Evolutionary conservation across 2,888 invertebrate species (phyloP).

Genomic region (Lordiphosa fenestrarum): DNA sequence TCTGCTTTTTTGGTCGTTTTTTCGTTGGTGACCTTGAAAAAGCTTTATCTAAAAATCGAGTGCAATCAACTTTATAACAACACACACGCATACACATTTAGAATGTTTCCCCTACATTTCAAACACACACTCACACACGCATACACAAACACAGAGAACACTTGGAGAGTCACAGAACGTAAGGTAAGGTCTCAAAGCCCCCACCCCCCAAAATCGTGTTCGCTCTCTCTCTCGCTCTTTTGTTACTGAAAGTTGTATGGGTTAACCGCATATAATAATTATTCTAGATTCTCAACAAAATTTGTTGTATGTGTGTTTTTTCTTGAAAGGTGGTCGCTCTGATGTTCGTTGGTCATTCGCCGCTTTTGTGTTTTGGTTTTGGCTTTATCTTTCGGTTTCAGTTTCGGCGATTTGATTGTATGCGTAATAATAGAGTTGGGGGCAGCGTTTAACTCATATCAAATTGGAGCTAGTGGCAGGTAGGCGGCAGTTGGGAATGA

Average conservation of each 20-base stretch:
- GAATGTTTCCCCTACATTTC: constrained; percentile 66
- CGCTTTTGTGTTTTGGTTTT: constrained; percentile 26
- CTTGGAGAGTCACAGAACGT: constrained; percentile 39
- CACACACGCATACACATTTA: constrained; percentile 13
- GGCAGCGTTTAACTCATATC: constrained; percentile 27
- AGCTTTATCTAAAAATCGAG: constrained; percentile 80
- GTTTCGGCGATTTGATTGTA: constrained; percentile 28
- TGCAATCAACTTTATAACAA: constrained; percentile 79
- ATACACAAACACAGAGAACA: constrained; percentile 18
- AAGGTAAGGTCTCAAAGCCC: constrained; percentile 64
- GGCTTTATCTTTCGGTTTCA: constrained; percentile 25
- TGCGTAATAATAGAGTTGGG: constrained; percentile 53
- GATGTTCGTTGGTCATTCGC: constrained; percentile 33
- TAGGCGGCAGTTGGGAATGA: too few species aligned
- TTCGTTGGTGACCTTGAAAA: constrained; percentile 79
- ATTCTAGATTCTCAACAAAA: constrained; percentile 53
- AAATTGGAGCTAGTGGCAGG: too few species aligned
- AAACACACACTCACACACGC: too few species aligned
- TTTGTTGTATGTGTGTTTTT: constrained; percentile 24
- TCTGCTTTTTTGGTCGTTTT: constrained; percentile 46
- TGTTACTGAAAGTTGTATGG: constrained; percentile 28
- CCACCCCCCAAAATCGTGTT: constrained; percentile 15
- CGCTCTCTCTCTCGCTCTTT: constrained; percentile 27
- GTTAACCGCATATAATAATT: constrained; percentile 61
- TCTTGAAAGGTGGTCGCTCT: constrained; percentile 54